Conservation (phyloP, 2,797 vertebrate genomes). For the Sebastes minor region DNA sequence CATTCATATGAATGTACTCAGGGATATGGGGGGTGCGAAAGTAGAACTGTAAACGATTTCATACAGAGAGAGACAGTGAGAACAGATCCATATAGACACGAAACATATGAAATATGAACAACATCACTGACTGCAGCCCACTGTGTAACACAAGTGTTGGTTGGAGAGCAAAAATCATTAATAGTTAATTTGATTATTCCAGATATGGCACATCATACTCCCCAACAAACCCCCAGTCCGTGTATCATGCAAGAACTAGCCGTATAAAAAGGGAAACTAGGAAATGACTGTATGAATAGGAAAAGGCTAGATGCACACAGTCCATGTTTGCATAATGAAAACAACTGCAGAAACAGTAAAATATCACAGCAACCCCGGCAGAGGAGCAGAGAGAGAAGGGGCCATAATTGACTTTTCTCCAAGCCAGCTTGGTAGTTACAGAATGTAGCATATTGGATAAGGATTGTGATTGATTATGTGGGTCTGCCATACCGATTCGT, state of each 20-base stretch:
- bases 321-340: constrained; percentile 72
- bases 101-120: constrained; percentile 69
- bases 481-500: constrained; percentile 91
- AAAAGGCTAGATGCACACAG: constrained; percentile 46
- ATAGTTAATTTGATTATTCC: constrained; percentile 75
- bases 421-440: constrained; percentile 80
- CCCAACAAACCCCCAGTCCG: constrained; percentile 34
- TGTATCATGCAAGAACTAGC: constrained; percentile 57
- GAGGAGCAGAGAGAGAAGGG: constrained; percentile 57
- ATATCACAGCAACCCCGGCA: constrained; percentile 56
- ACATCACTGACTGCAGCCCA: constrained; percentile 56
- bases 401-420: constrained; percentile 77
- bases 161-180: constrained; percentile 72
- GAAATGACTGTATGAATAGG: constrained; percentile 21
- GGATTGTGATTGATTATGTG: constrained; percentile 87
- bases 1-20: constrained; percentile 30
- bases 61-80: constrained; percentile 33
- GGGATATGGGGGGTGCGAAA: constrained; percentile 35
- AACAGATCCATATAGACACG: constrained; percentile 44
- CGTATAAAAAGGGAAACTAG: constrained; percentile 30
- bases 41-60: constrained; percentile 66
- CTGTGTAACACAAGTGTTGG: constrained; percentile 59
- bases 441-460: constrained; percentile 86
- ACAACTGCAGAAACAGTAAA: constrained; percentile 68
- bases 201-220: constrained; percentile 62